Percentiles rank a stretch among this genome's conserved stretches.
Conservation (phyloP, 1,140 invertebrate genomes). For the Achroia grisella region DNA sequence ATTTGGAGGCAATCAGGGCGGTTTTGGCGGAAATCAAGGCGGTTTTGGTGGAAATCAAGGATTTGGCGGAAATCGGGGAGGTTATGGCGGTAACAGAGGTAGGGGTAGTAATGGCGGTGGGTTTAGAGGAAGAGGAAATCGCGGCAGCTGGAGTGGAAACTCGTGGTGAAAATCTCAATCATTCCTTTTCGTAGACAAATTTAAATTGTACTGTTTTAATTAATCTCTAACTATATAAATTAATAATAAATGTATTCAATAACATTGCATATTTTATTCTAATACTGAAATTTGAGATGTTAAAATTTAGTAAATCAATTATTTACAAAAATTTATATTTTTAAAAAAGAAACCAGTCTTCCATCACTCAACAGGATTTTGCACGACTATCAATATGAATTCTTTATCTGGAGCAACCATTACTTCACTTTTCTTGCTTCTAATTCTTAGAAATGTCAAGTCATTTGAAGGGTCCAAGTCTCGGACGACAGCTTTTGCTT, state of each 20-base stretch:
- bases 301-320: no score
- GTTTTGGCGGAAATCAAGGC: slow-evolving; percentile 14
- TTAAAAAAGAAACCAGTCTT: no score
- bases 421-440: slow-evolving; percentile 94
- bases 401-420: slow-evolving; percentile 89
- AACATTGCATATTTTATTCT: no score
- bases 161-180: neutral
- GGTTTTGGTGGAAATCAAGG: slow-evolving; percentile 11
- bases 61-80: slow-evolving; percentile 6
- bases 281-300: no score
- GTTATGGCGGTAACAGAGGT: slow-evolving; percentile 12
- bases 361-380: slow-evolving; percentile 74
- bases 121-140: slow-evolving; percentile 7
- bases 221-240: neutral
- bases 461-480: slow-evolving; percentile 89
- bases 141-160: slow-evolving; percentile 1
- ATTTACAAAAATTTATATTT: no score
- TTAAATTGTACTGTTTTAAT: no score
- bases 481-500: slow-evolving; percentile 80
- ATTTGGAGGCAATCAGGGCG: slow-evolving; percentile 13
- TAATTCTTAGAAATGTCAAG: slow-evolving; percentile 85
- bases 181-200: neutral
- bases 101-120: slow-evolving; percentile 5
- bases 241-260: no score
- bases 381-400: slow-evolving; percentile 81